Evolutionary conservation across 2,113 vertebrate genomes (phyloP), one percentile per base, ranked within the genome.

Genomic region (Philantomba maxwellii): DNA sequence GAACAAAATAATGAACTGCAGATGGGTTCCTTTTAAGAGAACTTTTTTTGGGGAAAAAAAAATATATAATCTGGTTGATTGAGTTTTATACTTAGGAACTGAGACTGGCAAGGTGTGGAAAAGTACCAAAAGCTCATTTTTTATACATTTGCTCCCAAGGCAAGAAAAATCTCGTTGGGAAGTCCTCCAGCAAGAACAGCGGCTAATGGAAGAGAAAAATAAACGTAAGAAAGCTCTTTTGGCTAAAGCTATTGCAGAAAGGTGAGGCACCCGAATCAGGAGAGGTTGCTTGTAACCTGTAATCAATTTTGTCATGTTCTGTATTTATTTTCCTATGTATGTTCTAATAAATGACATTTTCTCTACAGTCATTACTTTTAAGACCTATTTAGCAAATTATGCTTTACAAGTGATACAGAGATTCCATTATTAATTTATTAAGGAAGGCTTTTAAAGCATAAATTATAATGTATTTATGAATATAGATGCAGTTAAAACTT

Each of bases 211-310:
- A 98, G 99, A 99, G 98, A 99, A 98, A 98, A 99, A 99, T 97
- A 99, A 99, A 96, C 99, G 99, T 57, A 99, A 99, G 98, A 99
- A 99, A 98, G 99, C 99, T 94, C 99, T 99, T 51, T 99, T 99
- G 95, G 93, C 99, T 78, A 99, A 99, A 98, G 99, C 99, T 28
- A 99, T 99, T 95, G 99, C 99, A 89, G 99, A 99, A 98, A 99
- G 99, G 99, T 99, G 97, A 98, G 98, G 57, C 82, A 9, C 9
- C 36, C 60, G 0, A 87, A 80, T 30, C 57, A 49, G 58, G 80
- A 75, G 49, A 92, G 94, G 2, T 36, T 93, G 62, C 57, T 57
- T 77, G 11, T 93, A 58, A 70, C 7, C 11, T 60, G 9, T 8
- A 55, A 7, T 83, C 70, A 47, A 15, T 57, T 86, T 60, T 58